A percentile compares a stretch with the other conserved stretches of the same genome.
These are phyloP conservation scores for Vicugna pacos DNA, from an alignment of 2,113 vertebrate genomes.

Conservation along the genomic window DNA sequence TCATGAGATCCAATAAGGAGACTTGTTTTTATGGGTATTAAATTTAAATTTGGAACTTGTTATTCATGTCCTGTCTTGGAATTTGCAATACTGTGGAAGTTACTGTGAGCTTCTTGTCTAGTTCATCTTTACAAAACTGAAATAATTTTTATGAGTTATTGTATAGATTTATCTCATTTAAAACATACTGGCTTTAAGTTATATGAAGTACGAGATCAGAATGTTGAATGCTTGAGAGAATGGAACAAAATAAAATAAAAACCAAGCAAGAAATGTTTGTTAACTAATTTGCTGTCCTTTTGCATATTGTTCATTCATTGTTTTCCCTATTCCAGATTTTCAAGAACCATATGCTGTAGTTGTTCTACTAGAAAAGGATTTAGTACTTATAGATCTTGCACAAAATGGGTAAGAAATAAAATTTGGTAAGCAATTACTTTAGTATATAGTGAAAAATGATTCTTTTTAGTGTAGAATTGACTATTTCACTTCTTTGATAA, in stretches of 20 bases:
- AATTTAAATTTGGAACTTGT: conserved; percentile 42
- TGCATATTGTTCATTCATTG: not conserved
- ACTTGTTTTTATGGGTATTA: not conserved
- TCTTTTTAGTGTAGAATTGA: not conserved
- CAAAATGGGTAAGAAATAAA: conserved; percentile 95
- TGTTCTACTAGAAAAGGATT: conserved; percentile 98
- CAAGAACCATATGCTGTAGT: conserved; percentile 99
- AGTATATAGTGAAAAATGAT: not conserved
- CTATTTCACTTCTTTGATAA: conserved; percentile 29
- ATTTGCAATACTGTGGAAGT: not conserved
- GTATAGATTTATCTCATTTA: conserved; percentile 31
- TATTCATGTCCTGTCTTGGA: not conserved
- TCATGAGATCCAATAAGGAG: not conserved
- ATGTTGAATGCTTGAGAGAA: not conserved
- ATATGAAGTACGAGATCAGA: not conserved
- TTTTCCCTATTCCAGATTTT: conserved; percentile 91
- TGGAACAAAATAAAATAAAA: conserved; percentile 18
- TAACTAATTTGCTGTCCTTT: not conserved
- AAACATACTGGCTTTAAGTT: not conserved
- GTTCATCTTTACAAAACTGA: conserved; percentile 10
- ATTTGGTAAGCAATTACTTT: not conserved
- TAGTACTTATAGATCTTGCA: conserved; percentile 99
- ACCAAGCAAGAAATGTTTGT: not conserved
- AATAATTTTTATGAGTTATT: not conserved
- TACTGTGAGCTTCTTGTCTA: conserved; percentile 16